phyloP scores from a whole-genome alignment of 2,113 vertebrate species.

The Myrmecobius fasciatus region DNA sequence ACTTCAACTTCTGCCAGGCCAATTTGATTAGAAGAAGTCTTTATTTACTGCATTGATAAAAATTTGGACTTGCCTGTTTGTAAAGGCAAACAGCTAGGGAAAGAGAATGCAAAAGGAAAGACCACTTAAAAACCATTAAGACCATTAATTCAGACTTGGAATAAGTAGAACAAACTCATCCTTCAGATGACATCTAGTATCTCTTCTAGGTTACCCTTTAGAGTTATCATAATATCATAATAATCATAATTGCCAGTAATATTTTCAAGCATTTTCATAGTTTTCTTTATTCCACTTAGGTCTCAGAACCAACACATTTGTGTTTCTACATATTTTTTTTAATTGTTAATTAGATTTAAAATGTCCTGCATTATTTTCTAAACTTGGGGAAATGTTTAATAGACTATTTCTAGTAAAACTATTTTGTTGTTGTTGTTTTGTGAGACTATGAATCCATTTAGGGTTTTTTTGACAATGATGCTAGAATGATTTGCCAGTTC shows the following conservation, averaged over 20 bases:
- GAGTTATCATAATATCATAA: conserved; percentile 9
- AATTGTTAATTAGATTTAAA: not conserved
- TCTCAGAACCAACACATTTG: not conserved
- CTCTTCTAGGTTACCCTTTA: not conserved
- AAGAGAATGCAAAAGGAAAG: not conserved
- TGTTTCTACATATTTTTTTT: not conserved
- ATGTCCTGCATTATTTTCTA: not conserved
- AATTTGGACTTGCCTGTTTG: not conserved
- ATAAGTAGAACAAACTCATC: conserved; percentile 20
- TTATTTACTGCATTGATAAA: not conserved
- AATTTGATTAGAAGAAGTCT: not conserved
- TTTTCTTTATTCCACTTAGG: not conserved
- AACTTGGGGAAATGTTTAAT: not conserved
- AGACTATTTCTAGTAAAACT: not conserved
- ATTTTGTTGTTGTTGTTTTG: not conserved
- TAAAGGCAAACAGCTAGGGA: not conserved
- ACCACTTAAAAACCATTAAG: not conserved
- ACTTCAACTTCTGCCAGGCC: not conserved
- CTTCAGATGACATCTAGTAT: not conserved
- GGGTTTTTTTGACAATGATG: not conserved
- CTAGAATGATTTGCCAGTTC: not conserved
- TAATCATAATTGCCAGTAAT: no score
- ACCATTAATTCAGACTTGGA: not conserved
- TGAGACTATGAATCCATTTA: not conserved
- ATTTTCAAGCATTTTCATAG: not conserved